These are phyloP conservation scores for Monomorium pharaonis DNA, from an alignment of 1,140 invertebrate genomes.

Conservation along the genomic window DNA sequence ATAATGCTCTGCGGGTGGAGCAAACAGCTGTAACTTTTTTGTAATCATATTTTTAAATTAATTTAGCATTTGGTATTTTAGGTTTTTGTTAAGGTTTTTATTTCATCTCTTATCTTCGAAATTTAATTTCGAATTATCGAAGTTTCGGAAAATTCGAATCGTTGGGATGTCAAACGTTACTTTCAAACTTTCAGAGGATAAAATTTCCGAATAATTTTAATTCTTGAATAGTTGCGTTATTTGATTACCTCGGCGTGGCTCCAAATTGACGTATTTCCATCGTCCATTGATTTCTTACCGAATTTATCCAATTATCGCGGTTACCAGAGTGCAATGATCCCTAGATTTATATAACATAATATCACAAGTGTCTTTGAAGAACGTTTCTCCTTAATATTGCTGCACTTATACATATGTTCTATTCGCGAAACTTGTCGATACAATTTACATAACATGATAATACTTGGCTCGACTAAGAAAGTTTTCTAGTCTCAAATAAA, in stretches of 20 bases:
- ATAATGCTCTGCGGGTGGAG: background rate
- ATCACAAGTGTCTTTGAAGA: background rate
- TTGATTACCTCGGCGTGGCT: background rate
- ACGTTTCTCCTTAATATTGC: background rate
- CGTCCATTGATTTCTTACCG: background rate
- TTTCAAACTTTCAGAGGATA: background rate
- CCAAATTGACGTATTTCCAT: conserved; percentile 1
- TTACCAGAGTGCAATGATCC: conserved; percentile 45
- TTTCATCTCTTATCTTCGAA: background rate
- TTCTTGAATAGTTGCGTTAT: background rate
- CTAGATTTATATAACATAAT: background rate
- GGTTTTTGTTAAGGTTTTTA: background rate
- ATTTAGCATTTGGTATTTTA: background rate
- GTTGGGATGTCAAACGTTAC: background rate
- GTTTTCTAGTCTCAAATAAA: no score
- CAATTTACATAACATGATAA: background rate
- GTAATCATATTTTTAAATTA: background rate
- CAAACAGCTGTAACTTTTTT: background rate
- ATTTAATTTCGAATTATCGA: conserved; percentile 13
- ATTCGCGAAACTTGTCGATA: background rate
- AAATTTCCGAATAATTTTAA: conserved; percentile 5
- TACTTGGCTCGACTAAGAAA: background rate
- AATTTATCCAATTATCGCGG: conserved; percentile 14
- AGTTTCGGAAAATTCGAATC: background rate
- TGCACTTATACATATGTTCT: background rate